Percentiles rank a stretch among this genome's conserved stretches.
These are phyloP conservation scores for Melipona bicolor DNA, from an alignment of 2,888 invertebrate species.

Conservation along the genomic window DNA sequence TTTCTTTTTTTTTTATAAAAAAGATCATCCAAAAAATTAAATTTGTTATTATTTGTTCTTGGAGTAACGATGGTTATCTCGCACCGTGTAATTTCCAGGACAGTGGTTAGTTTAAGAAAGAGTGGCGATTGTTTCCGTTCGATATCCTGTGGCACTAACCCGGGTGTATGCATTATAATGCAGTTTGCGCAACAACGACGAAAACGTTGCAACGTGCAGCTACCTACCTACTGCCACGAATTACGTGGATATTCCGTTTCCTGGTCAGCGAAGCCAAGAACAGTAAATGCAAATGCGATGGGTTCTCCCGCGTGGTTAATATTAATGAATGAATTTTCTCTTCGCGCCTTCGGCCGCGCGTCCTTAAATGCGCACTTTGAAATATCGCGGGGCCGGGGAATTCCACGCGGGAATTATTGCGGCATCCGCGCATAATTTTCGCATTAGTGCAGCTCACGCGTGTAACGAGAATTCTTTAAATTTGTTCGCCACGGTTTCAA, in stretches of 20 bases:
- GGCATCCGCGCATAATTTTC: conserved; percentile 33
- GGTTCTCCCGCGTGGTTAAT: conserved; percentile 60
- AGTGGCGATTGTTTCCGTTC: not conserved
- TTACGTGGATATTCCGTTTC: conserved; percentile 66
- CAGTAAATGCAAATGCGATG: conserved; percentile 64
- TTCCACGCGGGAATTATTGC: conserved; percentile 49
- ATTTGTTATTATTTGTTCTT: no score
- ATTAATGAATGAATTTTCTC: conserved; percentile 67
- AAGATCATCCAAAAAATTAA: no score
- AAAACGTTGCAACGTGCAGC: conserved; percentile 41
- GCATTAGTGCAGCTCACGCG: conserved; percentile 29
- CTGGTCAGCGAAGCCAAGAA: conserved; percentile 61
- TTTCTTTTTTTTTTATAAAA: no score
- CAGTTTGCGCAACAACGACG: conserved; percentile 49
- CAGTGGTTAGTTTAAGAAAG: not conserved
- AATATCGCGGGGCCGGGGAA: conserved; percentile 44
- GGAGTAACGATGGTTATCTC: not conserved
- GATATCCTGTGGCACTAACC: not conserved
- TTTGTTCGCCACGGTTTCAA: conserved; percentile 12
- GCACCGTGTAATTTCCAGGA: not conserved
- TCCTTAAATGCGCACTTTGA: conserved; percentile 39
- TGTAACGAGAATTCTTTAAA: conserved; percentile 29
- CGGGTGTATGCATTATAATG: conserved; percentile 45
- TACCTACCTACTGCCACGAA: conserved; percentile 58
- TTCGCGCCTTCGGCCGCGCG: conserved; percentile 49